These are phyloP conservation scores for Drosophila prostipennis DNA, from an alignment of 2,888 invertebrate species.

Conservation along the genomic window DNA sequence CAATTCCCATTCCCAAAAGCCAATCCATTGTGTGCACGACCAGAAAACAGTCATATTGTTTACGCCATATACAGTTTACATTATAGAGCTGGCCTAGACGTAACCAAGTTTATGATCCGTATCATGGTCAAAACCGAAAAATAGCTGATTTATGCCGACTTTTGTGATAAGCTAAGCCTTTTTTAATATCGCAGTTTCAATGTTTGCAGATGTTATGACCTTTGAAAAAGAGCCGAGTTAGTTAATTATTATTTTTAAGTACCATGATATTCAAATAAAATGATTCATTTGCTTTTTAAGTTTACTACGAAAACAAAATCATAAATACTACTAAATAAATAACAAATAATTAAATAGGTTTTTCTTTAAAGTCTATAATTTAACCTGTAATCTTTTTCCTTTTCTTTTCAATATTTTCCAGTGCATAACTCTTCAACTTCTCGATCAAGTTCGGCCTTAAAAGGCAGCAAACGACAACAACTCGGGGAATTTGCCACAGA, in stretches of 20 bases:
- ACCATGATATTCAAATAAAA: neutral
- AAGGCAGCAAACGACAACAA: constrained; percentile 8
- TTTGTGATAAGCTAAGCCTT: neutral
- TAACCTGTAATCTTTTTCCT: too few relatives aligned
- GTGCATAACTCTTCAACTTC: constrained; percentile 6
- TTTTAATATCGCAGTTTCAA: neutral
- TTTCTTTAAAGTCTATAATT: too few relatives aligned
- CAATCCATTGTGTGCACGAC: neutral
- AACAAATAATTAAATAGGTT: too few relatives aligned
- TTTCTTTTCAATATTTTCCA: neutral
- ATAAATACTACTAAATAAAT: too few relatives aligned
- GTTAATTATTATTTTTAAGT: neutral
- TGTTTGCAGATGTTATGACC: neutral
- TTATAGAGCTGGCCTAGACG: neutral
- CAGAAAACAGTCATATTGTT: constrained; percentile 17
- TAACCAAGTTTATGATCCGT: constrained; percentile 6
- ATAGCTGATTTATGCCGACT: neutral
- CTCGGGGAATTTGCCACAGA: constrained; percentile 20
- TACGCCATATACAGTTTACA: neutral
- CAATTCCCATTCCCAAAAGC: constrained; percentile 5
- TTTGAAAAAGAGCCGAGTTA: neutral
- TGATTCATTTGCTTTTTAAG: too few relatives aligned
- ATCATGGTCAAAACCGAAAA: constrained; percentile 12
- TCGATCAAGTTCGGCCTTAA: constrained; percentile 22
- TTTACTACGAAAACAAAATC: too few relatives aligned